Conservation (phyloP, 2,797 vertebrate genomes). For the Eremophila alpestris region DNA sequence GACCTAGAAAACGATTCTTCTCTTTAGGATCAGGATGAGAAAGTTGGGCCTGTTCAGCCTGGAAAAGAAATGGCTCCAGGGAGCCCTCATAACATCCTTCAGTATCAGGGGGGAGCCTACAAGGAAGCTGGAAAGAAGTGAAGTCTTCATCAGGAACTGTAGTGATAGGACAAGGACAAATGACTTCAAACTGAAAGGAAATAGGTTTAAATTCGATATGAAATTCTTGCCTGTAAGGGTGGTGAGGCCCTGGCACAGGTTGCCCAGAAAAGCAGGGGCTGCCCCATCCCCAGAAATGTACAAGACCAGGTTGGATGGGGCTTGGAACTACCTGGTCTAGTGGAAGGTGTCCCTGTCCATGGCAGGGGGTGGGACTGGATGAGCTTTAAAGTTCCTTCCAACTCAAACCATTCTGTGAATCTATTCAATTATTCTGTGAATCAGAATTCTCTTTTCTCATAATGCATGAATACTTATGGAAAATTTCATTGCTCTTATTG, state of each 20-base stretch:
- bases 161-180: neutral
- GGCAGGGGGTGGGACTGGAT: neutral
- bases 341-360: neutral
- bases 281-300: neutral
- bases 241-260: neutral
- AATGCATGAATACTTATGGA: accelerated
- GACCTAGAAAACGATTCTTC: neutral
- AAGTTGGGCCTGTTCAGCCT: neutral
- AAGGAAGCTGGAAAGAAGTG: neutral
- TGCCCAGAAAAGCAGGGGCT: neutral
- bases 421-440: neutral
- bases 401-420: neutral
- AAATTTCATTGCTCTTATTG: neutral
- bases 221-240: neutral
- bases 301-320: neutral
- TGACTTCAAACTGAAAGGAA: neutral
- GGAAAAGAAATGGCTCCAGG: neutral
- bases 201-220: neutral
- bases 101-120: neutral
- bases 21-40: neutral
- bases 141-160: neutral
- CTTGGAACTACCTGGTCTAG: neutral
- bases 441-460: neutral
- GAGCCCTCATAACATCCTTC: neutral
- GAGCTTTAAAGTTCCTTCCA: neutral